Conservation (phyloP, 2,113 vertebrate genomes). For the Polypterus senegalus region DNA sequence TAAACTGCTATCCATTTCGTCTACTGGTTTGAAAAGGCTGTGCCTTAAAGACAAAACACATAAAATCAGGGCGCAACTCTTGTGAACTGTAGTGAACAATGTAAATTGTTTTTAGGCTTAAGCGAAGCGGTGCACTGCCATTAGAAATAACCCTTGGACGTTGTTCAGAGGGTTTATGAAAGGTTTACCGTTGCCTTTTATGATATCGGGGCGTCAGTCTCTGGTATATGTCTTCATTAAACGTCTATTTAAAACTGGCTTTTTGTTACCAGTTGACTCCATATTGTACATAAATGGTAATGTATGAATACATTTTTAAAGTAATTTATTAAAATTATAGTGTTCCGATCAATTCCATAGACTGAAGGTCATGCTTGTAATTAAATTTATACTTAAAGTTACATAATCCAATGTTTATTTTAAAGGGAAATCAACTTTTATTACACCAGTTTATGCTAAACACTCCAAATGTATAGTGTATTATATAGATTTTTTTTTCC, state of each 20-base stretch:
- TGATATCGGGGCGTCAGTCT: conserved; percentile 50
- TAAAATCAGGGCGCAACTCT: background rate
- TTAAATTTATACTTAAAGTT: conserved; percentile 37
- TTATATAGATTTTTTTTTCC: conserved; percentile 62
- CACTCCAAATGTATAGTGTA: conserved; percentile 72
- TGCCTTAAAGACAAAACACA: no score
- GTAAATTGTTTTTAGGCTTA: conserved; percentile 55
- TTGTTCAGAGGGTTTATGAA: conserved; percentile 45
- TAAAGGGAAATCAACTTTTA: conserved; percentile 54
- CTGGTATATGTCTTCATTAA: conserved; percentile 65
- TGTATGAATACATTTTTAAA: conserved; percentile 63
- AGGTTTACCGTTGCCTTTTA: conserved; percentile 44
- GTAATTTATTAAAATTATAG: conserved; percentile 81
- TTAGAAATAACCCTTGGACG: conserved; percentile 33
- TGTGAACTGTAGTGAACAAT: conserved; percentile 41
- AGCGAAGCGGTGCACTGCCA: conserved; percentile 74
- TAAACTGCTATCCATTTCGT: no score
- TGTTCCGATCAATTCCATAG: conserved; percentile 38
- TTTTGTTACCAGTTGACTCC: conserved; percentile 60
- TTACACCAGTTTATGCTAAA: conserved; percentile 38
- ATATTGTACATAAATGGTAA: conserved; percentile 74
- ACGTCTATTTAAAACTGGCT: conserved; percentile 80
- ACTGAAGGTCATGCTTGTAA: background rate
- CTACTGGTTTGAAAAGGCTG: no score
- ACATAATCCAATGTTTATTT: conserved; percentile 49